Conservation (phyloP, 1,140 invertebrate species). For the Glossosoma conforme region DNA sequence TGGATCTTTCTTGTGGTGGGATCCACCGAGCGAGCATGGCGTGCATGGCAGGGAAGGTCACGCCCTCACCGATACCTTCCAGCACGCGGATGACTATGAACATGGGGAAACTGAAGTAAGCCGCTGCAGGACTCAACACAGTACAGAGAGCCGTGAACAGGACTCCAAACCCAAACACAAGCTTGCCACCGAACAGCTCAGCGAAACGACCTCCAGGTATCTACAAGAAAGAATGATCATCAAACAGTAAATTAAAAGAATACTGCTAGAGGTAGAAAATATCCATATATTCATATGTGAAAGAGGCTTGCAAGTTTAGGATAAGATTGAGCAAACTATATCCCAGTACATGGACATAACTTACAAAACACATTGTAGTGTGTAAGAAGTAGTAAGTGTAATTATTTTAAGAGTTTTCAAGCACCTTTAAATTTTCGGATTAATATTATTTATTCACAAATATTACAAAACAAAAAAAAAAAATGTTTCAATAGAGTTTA, state of each 20-base stretch:
- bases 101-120: conserved; percentile 61
- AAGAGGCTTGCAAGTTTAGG: too few relatives aligned
- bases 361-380: too few relatives aligned
- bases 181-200: conserved; percentile 73
- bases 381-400: too few relatives aligned
- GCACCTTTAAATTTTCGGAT: too few relatives aligned
- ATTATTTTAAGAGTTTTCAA: too few relatives aligned
- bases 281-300: too few relatives aligned
- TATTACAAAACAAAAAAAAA: too few relatives aligned
- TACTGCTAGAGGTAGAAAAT: background rate
- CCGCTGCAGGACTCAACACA: conserved; percentile 67
- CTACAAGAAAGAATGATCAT: conserved; percentile 31
- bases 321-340: too few relatives aligned
- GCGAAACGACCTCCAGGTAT: conserved; percentile 78
- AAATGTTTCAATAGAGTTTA: too few relatives aligned
- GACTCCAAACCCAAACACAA: conserved; percentile 73
- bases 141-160: conserved; percentile 74
- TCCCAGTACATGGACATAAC: too few relatives aligned
- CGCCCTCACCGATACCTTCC: conserved; percentile 83
- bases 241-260: background rate
- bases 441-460: too few relatives aligned
- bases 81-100: conserved; percentile 75
- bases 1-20: conserved; percentile 72
- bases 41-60: conserved; percentile 80
- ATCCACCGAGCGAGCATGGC: conserved; percentile 78